phyloP scores from a whole-genome alignment of 2,888 invertebrate genomes.

The Epirrita christyi region DNA sequence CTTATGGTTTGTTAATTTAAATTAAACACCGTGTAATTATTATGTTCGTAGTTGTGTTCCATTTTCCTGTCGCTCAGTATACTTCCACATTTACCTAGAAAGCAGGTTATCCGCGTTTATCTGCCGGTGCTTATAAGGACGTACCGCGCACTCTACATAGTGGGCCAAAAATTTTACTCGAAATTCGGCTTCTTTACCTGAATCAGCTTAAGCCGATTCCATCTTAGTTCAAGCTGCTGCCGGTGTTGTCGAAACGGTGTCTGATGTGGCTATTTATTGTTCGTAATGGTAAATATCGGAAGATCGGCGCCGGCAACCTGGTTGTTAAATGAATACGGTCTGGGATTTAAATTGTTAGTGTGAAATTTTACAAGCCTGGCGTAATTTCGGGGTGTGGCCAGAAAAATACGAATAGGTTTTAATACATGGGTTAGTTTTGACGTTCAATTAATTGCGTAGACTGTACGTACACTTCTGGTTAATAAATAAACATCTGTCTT shows the following conservation, averaged over 20 bases:
- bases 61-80: constrained; percentile 63
- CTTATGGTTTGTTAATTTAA: constrained; percentile 70
- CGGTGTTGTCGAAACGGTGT: too few relatives aligned
- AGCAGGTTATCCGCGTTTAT: constrained; percentile 4
- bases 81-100: constrained; percentile 19
- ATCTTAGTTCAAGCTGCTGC: too few relatives aligned
- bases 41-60: constrained; percentile 59
- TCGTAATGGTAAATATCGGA: neutral
- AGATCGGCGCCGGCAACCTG: constrained; percentile 1
- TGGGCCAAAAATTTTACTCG: too few relatives aligned
- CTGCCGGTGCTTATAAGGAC: neutral
- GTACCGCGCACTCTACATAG: too few relatives aligned
- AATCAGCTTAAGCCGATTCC: too few relatives aligned
- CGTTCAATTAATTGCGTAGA: constrained; percentile 37
- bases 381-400: constrained; percentile 44
- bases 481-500: constrained; percentile 14
- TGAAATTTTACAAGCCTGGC: constrained; percentile 49
- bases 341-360: constrained; percentile 58
- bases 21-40: constrained; percentile 73
- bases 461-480: constrained; percentile 18
- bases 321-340: neutral
- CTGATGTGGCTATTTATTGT: too few relatives aligned
- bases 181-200: too few relatives aligned
- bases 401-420: constrained; percentile 39
- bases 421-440: constrained; percentile 36